Base-by-base conservation (phyloP, 2,797 vertebrate species). In the Chiroxiphia lanceolata region DNA sequence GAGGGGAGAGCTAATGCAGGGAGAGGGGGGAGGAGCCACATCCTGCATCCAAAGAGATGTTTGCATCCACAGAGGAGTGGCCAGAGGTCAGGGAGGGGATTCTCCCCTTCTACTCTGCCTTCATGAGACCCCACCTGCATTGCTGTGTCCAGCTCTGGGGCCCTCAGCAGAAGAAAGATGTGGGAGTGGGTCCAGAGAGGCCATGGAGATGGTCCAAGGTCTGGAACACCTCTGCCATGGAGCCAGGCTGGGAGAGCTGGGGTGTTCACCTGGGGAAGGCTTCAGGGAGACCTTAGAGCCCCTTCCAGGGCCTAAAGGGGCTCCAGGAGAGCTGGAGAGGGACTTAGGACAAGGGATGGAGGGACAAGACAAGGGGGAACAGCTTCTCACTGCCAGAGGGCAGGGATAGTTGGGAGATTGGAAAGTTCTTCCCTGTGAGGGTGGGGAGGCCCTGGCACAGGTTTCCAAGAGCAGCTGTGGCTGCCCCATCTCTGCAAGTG, bases 201-300 rank as follows among this genome's bases (percentile, higher is more conserved):
- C 8, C 33, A 6, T 2, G 0, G 76, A 44, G 44, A 1, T 59
- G 44, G 3, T 50, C 18, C 36, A 1, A 4, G 44, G 50, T 51
- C 59, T 72, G 51, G 36, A 64, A 26, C 57, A 15, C 75, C 75
- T 63, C 65, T 69, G 74, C 40, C 25, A 25, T 71, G 65, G 50
- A 15, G 33, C 4, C 60, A 59, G 68, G 13, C 53, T 88, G 69
- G 47, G 25, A 67, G n/a, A 74, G 60, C 69, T 88, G 77, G 38
- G 53, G 3, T 6, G 38, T 2, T 81, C 77, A 45, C 4, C 53
- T 81, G 77, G 68, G 40, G 77, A 45, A 88, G 36, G 69, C 3
- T 81, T 29, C 53, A 74, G 76, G 50, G 22, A 72, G 27, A 72
- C 15, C 85, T 65, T 15, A 23, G 51, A 80, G 51, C 44, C 45